Evolutionary conservation across 2,797 vertebrate genomes (phyloP).

Genomic region (Buphagus erythrorhynchus): DNA sequence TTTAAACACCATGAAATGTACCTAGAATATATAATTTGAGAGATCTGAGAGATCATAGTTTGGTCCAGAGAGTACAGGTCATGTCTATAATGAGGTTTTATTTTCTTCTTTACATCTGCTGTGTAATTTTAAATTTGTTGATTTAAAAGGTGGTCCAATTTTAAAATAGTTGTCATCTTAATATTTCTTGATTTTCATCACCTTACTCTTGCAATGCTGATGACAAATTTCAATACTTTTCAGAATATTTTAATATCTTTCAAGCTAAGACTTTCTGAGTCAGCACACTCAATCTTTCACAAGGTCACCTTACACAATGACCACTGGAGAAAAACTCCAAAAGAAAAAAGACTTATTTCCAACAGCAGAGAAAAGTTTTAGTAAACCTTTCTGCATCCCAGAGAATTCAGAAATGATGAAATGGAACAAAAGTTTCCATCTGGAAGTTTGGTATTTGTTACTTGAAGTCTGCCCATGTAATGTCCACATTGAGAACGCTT

Average conservation of each 20-base stretch:
- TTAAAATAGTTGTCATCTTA: neutral
- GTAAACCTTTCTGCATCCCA: neutral
- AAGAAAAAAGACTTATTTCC: neutral
- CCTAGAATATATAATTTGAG: neutral
- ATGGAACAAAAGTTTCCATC: neutral
- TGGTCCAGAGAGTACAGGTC: neutral
- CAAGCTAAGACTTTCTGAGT: neutral
- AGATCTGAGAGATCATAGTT: neutral
- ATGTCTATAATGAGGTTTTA: neutral
- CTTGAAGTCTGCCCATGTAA: neutral
- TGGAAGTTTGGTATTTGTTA: neutral
- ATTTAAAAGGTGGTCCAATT: neutral
- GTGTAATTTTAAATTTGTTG: neutral
- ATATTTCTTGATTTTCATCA: neutral
- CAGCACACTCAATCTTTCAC: neutral
- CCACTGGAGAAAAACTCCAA: neutral
- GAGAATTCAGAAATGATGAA: neutral
- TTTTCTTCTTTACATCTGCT: neutral
- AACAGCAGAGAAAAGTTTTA: neutral
- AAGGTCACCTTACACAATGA: neutral
- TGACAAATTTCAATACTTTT: neutral
- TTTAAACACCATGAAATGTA: neutral
- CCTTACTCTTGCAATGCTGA: neutral
- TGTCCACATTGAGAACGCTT: fast-evolving
- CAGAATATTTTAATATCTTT: neutral